phyloP scores from a whole-genome alignment of 1,140 invertebrate species.

The Doryteuthis pealeii region DNA sequence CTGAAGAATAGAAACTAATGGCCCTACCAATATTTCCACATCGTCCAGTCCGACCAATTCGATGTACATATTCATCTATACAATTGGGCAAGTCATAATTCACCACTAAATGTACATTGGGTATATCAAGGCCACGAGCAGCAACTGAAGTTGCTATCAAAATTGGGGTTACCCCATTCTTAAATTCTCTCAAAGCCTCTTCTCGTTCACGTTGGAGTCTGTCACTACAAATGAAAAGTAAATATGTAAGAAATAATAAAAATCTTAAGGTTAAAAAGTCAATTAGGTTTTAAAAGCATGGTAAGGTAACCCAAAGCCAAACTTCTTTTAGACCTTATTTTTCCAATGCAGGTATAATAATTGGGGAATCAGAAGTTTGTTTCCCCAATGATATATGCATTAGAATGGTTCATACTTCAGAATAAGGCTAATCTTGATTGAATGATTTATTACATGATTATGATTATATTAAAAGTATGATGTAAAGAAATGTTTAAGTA shows the following conservation, averaged over 20 bases:
- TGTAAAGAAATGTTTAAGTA: too few species aligned
- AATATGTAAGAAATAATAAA: background rate
- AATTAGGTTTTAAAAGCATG: too few species aligned
- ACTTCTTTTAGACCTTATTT: too few species aligned
- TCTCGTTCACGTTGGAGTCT: conserved; percentile 86
- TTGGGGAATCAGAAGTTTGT: too few species aligned
- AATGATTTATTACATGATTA: too few species aligned
- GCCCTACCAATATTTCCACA: conserved; percentile 89
- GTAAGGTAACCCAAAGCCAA: too few species aligned
- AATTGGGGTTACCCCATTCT: conserved; percentile 65
- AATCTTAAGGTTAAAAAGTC: too few species aligned
- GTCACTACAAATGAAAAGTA: conserved; percentile 63
- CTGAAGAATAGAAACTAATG: conserved; percentile 77
- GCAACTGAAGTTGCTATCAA: conserved; percentile 93
- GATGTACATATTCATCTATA: conserved; percentile 92
- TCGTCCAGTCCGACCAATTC: conserved; percentile 91
- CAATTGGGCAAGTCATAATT: conserved; percentile 85
- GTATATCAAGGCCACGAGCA: conserved; percentile 81
- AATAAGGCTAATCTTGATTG: too few species aligned
- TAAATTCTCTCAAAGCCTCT: conserved; percentile 81
- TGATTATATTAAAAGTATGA: too few species aligned
- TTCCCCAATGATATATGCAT: too few species aligned
- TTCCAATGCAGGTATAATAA: too few species aligned
- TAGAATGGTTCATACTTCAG: too few species aligned
- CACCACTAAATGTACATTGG: conserved; percentile 81